Conservation (phyloP, 1,140 invertebrate species). For the Popillia japonica region DNA sequence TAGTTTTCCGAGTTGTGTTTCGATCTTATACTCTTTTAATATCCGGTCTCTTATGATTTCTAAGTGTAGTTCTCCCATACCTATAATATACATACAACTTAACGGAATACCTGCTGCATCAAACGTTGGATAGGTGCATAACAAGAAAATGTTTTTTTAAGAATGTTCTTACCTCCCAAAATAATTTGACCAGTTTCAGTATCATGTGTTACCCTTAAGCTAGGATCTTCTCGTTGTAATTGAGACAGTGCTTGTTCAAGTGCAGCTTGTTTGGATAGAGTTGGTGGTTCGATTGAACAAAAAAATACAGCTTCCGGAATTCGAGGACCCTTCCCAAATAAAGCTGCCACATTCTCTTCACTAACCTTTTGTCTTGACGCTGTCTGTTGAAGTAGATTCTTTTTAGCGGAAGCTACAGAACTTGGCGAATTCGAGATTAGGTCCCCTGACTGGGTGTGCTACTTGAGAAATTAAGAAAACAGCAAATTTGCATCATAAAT, state of each 20-base stretch:
- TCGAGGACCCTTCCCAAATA: conserved; percentile 68
- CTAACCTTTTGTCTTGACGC: conserved; percentile 7
- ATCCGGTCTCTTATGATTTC: conserved; percentile 93
- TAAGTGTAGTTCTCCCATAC: conserved; percentile 97
- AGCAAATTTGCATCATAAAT: conserved; percentile 36
- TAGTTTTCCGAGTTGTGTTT: conserved; percentile 91
- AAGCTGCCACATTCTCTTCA: conserved; percentile 47
- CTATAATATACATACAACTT: conserved; percentile 60
- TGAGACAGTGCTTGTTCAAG: conserved; percentile 87
- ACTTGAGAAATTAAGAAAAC: conserved; percentile 58
- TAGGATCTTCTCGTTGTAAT: conserved; percentile 93
- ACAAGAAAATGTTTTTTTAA: background rate
- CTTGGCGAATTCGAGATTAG: conserved; percentile 73
- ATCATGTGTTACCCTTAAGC: conserved; percentile 80
- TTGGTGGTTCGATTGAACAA: conserved; percentile 94
- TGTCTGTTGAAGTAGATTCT: conserved; percentile 60
- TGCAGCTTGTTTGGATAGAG: conserved; percentile 73
- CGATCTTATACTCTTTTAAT: conserved; percentile 87
- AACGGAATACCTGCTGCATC: no score
- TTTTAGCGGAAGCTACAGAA: conserved; percentile 66
- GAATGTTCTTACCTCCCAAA: conserved; percentile 67
- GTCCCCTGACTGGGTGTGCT: conserved; percentile 81
- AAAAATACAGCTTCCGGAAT: conserved; percentile 96
- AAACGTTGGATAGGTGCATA: no score
- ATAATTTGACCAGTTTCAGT: conserved; percentile 86